Evolutionary conservation across 1,140 invertebrate species (phyloP), one percentile per base, ranked within the genome.

Genomic region (Drosophila sulfurigaster): DNA sequence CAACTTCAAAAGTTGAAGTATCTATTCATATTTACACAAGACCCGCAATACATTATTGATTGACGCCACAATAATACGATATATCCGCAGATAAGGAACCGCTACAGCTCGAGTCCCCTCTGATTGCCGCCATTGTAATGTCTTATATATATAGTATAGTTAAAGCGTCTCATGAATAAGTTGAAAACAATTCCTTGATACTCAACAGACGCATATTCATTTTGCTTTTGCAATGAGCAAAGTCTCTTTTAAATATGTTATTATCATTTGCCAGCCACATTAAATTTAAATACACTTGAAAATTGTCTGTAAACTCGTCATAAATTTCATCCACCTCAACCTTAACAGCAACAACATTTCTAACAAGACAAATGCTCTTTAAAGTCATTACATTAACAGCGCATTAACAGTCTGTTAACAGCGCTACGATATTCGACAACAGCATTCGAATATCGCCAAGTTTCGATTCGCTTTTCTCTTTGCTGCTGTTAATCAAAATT

Each of bases 1-100:
- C 83, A 75, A 86, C 82, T 86, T 86, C 75, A 82, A 78, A 82
- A 64, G 65, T 71, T 46, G 35, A 56, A 59, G 65, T 56, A 67
- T 78, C 38, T 56, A 57, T 57, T 66, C 45, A 45, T 74, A 69
- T 75, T 64, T 75, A 58, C 43, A 49, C 28, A 59, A 59, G 41
- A 35, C 64, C 64, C 46, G 51, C 48, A 25, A 43, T 41, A 54
- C 48, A 43, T 59, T 65, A 82, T 83, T 82, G 80, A 82, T 82
- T 82, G 81, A 82, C 79, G 35, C 58, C 58, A 57, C 51, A 62
- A 63, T 70, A 57, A 51, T 45, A 32, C 8, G 46, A 35, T 32
- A 15, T 38, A 56, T 56, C 46, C 15, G 46, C 46, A 38, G 52
- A 35, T 41, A 38, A 35, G 8, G 15, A 11, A 49, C 11, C 8